These are phyloP conservation scores for Venustoraphidia nigricollis DNA, from an alignment of 2,888 invertebrate species.

Conservation along the genomic window DNA sequence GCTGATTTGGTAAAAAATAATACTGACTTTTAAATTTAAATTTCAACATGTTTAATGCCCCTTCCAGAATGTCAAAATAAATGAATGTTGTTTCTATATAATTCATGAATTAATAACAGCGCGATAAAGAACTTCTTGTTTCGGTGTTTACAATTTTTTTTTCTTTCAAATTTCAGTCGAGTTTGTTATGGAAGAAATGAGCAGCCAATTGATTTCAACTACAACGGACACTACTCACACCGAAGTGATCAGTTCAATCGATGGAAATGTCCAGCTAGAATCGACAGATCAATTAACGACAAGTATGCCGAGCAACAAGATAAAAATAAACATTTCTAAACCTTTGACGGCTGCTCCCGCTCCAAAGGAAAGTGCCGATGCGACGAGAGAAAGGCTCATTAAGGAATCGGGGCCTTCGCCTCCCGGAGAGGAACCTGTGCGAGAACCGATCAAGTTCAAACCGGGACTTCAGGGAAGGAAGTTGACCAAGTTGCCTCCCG, in stretches of 20 bases:
- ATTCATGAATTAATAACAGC: no score
- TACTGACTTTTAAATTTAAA: no score
- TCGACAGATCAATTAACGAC: slow-evolving; percentile 16
- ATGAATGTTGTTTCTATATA: no score
- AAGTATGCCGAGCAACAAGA: slow-evolving; percentile 35
- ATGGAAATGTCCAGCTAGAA: slow-evolving; percentile 54
- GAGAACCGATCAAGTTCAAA: slow-evolving; percentile 40
- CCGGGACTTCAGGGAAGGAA: slow-evolving; percentile 46
- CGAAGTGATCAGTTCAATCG: slow-evolving; percentile 49
- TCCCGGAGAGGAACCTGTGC: slow-evolving; percentile 35
- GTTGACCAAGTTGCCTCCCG: slow-evolving; percentile 54
- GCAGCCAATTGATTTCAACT: slow-evolving; percentile 15
- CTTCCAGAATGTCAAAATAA: no score
- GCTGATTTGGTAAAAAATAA: no score
- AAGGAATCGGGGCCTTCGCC: slow-evolving; percentile 33
- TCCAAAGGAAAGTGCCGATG: slow-evolving; percentile 12
- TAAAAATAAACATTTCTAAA: slow-evolving; percentile 73
- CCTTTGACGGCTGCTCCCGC: slow-evolving; percentile 33
- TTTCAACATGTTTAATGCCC: no score
- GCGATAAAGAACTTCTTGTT: no score
- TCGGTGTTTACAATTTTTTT: not conserved
- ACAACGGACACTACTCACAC: slow-evolving; percentile 36
- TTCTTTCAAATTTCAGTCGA: slow-evolving; percentile 1
- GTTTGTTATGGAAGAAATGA: slow-evolving; percentile 21
- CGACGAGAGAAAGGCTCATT: not conserved